These are phyloP conservation scores for Clistopyga incitator DNA, from an alignment of 2,888 invertebrate genomes.

Conservation along the genomic window DNA sequence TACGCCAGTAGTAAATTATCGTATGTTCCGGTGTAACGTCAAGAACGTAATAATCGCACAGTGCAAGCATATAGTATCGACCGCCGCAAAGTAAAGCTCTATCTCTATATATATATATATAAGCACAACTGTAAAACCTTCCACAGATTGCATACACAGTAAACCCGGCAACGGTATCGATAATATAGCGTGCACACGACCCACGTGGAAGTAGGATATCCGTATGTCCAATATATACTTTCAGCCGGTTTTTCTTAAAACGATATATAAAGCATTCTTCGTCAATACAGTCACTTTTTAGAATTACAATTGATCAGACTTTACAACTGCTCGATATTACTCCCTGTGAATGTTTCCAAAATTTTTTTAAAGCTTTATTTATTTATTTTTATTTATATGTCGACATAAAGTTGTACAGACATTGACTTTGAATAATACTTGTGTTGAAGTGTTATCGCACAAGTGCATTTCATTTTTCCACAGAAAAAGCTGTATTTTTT, in stretches of 20 bases:
- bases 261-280: no score
- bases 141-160: neutral
- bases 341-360: no score
- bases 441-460: no score
- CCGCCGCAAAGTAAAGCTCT: neutral
- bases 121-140: neutral
- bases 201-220: neutral
- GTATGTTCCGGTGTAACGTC: neutral
- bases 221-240: neutral
- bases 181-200: neutral
- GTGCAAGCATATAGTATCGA: neutral
- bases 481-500: no score
- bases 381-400: no score
- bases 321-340: neutral
- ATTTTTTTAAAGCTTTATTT: no score
- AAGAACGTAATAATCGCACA: neutral
- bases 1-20: neutral
- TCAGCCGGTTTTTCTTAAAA: neutral
- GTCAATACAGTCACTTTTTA: no score
- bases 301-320: no score
- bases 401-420: no score
- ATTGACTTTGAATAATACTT: no score
- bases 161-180: constrained; percentile 1
- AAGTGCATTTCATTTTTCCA: no score
- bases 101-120: neutral